Conservation (phyloP, 2,797 vertebrate species). For the Mus minutoides region DNA sequence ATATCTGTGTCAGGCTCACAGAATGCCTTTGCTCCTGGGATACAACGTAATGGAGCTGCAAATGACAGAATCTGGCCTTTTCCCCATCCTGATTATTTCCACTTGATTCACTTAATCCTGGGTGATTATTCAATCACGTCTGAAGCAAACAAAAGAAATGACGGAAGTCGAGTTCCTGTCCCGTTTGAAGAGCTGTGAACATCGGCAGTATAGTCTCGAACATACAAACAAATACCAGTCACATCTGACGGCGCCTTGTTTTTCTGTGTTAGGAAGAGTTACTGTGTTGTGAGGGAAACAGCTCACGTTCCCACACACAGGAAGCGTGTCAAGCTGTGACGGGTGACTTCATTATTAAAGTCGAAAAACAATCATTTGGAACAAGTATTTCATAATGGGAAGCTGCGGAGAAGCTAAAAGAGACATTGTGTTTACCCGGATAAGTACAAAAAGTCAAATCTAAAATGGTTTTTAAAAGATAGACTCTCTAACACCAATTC, state of each 20-base stretch:
- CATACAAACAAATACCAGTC: conserved; percentile 73
- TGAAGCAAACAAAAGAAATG: conserved; percentile 82
- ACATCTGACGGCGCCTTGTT: conserved; percentile 69
- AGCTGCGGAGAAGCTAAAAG: conserved; percentile 50
- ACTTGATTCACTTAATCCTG: conserved; percentile 83
- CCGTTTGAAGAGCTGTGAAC: conserved; percentile 77
- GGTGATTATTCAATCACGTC: conserved; percentile 81
- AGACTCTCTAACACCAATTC: background rate
- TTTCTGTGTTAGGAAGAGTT: conserved; percentile 74
- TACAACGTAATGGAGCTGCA: conserved; percentile 76
- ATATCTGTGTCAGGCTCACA: conserved; percentile 66
- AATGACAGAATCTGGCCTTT: conserved; percentile 76
- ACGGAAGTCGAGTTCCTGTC: conserved; percentile 80
- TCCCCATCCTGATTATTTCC: conserved; percentile 81
- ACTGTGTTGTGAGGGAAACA: conserved; percentile 55
- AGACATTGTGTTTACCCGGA: conserved; percentile 63
- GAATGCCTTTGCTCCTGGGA: conserved; percentile 69
- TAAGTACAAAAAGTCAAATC: background rate
- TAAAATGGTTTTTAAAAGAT: conserved; percentile 27
- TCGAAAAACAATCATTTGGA: conserved; percentile 75
- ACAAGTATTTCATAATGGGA: conserved; percentile 65
- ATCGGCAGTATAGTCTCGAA: conserved; percentile 79
- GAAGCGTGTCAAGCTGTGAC: conserved; percentile 65
- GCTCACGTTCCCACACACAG: conserved; percentile 73
- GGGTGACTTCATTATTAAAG: conserved; percentile 65